Evolutionary conservation across 2,797 vertebrate species (phyloP).

Genomic region (Meriones psammophilus): DNA sequence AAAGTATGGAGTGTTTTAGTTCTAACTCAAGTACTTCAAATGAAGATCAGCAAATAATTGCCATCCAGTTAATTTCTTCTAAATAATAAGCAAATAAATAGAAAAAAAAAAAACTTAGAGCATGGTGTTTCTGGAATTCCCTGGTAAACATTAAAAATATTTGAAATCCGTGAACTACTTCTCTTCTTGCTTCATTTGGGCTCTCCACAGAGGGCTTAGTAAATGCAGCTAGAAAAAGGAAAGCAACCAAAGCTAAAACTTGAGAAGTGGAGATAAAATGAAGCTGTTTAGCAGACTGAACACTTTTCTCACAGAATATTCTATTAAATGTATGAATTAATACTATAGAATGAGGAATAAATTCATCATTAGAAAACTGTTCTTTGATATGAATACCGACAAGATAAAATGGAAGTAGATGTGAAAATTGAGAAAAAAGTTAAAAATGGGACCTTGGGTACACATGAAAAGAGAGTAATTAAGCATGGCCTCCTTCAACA

Average conservation of each 20-base stretch:
- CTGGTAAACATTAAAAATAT: not conserved
- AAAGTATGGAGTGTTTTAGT: not conserved
- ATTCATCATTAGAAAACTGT: not conserved
- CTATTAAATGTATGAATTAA: not conserved
- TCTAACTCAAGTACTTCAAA: not conserved
- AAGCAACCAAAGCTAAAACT: not conserved
- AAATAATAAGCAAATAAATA: not conserved
- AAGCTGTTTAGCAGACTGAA: not conserved
- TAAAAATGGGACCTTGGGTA: not conserved
- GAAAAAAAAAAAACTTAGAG: not conserved
- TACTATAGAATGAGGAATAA: not conserved
- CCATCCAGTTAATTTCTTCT: not conserved
- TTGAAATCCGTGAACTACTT: not conserved
- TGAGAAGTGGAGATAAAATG: not conserved
- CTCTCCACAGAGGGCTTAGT: not conserved
- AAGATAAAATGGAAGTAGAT: not conserved
- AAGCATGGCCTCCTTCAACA: not conserved
- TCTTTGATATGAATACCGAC: not conserved
- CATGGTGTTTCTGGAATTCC: not conserved
- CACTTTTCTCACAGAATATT: not conserved
- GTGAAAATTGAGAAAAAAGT: constrained; percentile 11
- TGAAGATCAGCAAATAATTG: not conserved
- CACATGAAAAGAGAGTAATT: not conserved
- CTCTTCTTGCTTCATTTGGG: not conserved
- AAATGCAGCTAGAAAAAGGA: not conserved